Conservation (phyloP, 64 coral and sea anemone genomes). For the Acropora yongei region DNA sequence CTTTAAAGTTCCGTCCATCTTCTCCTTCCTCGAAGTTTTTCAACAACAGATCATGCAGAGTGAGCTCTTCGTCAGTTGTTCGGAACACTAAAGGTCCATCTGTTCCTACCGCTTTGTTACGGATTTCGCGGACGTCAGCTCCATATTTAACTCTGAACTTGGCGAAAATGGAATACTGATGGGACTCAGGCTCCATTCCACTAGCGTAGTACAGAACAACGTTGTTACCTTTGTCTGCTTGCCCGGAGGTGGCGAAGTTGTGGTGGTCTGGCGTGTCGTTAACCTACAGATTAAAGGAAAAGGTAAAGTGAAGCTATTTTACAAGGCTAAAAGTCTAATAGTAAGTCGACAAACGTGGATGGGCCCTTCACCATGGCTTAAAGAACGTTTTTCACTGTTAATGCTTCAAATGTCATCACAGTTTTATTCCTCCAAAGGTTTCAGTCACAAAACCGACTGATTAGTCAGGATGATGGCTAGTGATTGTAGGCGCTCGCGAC, state of each 20-base stretch:
- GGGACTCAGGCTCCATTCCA: conserved; percentile 28
- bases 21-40: too few species aligned
- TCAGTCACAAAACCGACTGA: not conserved
- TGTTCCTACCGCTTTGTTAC: not conserved
- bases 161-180: conserved; percentile 36
- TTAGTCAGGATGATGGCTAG: not conserved
- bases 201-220: conserved; percentile 53
- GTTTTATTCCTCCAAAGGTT: not conserved
- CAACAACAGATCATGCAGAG: conserved; percentile 27
- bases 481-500: not conserved
- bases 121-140: conserved; percentile 29
- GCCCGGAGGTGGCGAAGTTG: conserved; percentile 39
- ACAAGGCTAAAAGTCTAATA: conserved; percentile 8
- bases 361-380: not conserved
- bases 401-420: not conserved
- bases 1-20: too few species aligned
- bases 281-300: conserved; percentile 31
- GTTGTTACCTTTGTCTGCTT: conserved; percentile 15
- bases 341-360: not conserved
- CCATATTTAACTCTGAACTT: conserved; percentile 44
- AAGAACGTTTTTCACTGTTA: not conserved
- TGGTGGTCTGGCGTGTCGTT: conserved; percentile 21
- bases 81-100: conserved; percentile 37
- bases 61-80: conserved; percentile 20
- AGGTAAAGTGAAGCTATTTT: not conserved